Base-by-base conservation (phyloP, 2,888 invertebrate genomes). In the Sesamia inferens region DNA sequence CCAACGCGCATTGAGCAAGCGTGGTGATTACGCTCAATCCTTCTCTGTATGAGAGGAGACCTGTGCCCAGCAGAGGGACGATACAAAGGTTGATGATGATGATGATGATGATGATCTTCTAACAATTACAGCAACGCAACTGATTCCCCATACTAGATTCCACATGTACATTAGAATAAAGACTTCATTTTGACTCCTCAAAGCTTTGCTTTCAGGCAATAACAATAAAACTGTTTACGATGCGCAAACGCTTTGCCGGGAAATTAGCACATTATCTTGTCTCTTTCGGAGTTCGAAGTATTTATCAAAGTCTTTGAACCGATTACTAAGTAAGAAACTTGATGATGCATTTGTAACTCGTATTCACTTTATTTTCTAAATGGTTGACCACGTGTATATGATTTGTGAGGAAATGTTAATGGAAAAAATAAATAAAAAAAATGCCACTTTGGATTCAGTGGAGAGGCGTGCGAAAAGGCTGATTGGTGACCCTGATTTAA, bases 211-310 rank as follows among this genome's bases (percentile, higher is more conserved):
- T 73, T 82, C 58, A 62, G 54, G 39, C 71, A 67, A 74, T 67
- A 63, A 76, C 68, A 78, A 84, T 86, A 79, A 85, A 86, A 75
- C 59, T n/a, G n/a, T 78, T 85, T 76, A 85, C 74, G 81, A 76
- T 64, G 44, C 47, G 63, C 44, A 59, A 75, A 71, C n/a, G 58
- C 65, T 76, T 71, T 68, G 48, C 63, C 24, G 64, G 62, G 73
- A 74, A 78, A 74, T 78, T 67, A 67, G 75, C 66, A 67, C 76
- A 74, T 70, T 76, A 77, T 74, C 76, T 75, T 61, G 68, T 73
- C 44, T 74, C 62, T 58, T 78, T 70, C 19, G 58, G 48, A 16
- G 24, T 48, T 76, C 57, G 55, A 42, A 47, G 31, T 22, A 57
- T 7, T 16, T 58, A 39, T 76, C 55, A 70, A 66, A 71, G 55